Percentiles rank a stretch among this genome's conserved stretches.
These are phyloP conservation scores for Prionace glauca DNA, from an alignment of 2,797 vertebrate genomes.

Conservation along the genomic window DNA sequence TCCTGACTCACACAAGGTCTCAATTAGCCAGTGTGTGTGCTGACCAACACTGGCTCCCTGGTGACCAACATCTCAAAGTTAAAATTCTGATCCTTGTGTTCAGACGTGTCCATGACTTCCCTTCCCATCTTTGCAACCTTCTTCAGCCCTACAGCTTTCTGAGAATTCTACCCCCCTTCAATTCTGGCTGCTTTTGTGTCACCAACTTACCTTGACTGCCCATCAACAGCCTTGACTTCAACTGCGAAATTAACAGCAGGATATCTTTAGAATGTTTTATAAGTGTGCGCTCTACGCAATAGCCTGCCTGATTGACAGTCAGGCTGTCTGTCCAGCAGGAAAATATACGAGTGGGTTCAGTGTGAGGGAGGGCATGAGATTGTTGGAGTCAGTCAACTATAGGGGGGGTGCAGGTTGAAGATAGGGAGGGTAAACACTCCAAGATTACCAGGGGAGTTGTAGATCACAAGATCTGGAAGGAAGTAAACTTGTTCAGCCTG, in stretches of 20 bases:
- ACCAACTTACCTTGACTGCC: too few species aligned
- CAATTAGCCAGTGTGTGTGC: neutral
- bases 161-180: neutral
- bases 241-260: too few species aligned
- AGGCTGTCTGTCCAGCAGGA: neutral
- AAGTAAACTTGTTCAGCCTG: neutral
- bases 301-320: neutral
- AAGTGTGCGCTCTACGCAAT: neutral
- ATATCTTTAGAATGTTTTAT: too few species aligned
- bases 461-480: neutral
- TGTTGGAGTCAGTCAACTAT: neutral
- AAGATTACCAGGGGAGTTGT: neutral
- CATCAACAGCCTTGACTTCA: neutral
- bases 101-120: neutral
- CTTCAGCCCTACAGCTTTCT: too few species aligned
- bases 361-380: neutral
- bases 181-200: neutral
- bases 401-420: neutral
- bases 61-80: neutral
- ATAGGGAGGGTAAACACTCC: neutral
- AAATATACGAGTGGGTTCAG: neutral
- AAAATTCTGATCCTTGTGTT: neutral
- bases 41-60: neutral
- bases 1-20: neutral
- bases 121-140: neutral